These are phyloP conservation scores for Lottia scabra DNA, from an alignment of 2,888 invertebrate species.

Conservation along the genomic window DNA sequence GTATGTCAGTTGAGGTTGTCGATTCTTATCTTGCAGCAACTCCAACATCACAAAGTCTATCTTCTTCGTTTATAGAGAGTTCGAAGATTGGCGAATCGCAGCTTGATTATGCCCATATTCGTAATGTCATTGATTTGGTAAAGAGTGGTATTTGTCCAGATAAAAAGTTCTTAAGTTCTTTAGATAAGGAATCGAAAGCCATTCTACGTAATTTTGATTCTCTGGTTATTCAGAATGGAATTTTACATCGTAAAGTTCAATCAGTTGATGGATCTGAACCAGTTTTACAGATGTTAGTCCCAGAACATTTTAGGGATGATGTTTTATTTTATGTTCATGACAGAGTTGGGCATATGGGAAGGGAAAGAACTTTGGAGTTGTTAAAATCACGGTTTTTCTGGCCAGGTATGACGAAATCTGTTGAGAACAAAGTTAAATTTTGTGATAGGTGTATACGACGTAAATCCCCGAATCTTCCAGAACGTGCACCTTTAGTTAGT, in stretches of 20 bases:
- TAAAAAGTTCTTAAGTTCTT: not conserved
- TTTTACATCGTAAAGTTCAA: not conserved
- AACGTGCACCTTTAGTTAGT: constrained; percentile 10
- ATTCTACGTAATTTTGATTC: not conserved
- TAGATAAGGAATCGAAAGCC: not conserved
- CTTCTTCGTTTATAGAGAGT: no score
- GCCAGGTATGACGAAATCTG: constrained; percentile 19
- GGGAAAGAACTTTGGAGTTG: constrained; percentile 13
- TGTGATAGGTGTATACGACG: constrained; percentile 17
- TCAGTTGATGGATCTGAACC: not conserved
- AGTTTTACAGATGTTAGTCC: constrained; percentile 6
- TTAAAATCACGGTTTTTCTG: constrained; percentile 16
- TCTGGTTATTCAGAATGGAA: not conserved
- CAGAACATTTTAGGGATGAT: not conserved
- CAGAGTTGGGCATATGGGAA: constrained; percentile 18
- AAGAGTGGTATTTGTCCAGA: not conserved
- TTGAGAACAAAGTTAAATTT: not conserved
- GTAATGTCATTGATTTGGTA: constrained; percentile 2
- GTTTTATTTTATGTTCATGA: constrained; percentile 10
- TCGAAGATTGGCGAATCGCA: no score
- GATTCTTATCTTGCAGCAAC: not conserved
- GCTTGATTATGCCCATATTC: not conserved
- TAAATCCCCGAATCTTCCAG: constrained; percentile 8
- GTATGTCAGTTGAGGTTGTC: not conserved
- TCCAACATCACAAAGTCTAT: not conserved